A percentile compares a stretch with the other conserved stretches of the same genome.
Conservation (phyloP, 1,140 invertebrate genomes). For the Bilobella aurantiaca region DNA sequence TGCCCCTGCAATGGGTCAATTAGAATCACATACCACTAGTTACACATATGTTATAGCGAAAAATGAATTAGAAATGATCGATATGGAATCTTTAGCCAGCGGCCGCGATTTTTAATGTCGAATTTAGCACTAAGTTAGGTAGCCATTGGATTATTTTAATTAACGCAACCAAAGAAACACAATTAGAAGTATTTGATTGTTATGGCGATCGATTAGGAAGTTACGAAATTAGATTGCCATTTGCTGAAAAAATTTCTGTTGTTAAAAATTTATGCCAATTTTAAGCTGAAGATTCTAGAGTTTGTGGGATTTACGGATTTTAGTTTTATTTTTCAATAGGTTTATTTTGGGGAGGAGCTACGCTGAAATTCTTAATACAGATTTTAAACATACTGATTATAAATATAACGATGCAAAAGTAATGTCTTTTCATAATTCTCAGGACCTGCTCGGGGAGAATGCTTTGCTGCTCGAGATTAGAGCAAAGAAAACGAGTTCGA, state of each 20-base stretch:
- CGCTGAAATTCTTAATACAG: not conserved
- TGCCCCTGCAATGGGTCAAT: not conserved
- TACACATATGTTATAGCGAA: not conserved
- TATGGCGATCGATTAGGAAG: not conserved
- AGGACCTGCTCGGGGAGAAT: too few relatives aligned
- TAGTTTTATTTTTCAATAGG: not conserved
- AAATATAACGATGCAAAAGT: not conserved
- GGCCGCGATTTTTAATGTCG: too few relatives aligned
- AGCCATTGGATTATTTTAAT: not conserved
- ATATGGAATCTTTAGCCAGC: too few relatives aligned
- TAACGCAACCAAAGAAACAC: not conserved
- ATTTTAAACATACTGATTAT: not conserved
- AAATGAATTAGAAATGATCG: not conserved
- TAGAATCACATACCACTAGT: not conserved
- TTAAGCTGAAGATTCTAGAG: not conserved
- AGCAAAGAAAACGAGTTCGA: too few relatives aligned
- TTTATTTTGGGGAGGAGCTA: not conserved
- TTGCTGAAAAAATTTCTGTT: not conserved
- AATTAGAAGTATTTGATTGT: not conserved
- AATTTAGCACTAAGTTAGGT: not conserved
- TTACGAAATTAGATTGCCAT: not conserved
- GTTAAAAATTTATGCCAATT: not conserved
- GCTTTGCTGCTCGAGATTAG: too few relatives aligned
- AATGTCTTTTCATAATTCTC: not conserved
- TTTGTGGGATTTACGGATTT: not conserved